Conservation (phyloP, 2,113 vertebrate species). For the Progne subis region DNA sequence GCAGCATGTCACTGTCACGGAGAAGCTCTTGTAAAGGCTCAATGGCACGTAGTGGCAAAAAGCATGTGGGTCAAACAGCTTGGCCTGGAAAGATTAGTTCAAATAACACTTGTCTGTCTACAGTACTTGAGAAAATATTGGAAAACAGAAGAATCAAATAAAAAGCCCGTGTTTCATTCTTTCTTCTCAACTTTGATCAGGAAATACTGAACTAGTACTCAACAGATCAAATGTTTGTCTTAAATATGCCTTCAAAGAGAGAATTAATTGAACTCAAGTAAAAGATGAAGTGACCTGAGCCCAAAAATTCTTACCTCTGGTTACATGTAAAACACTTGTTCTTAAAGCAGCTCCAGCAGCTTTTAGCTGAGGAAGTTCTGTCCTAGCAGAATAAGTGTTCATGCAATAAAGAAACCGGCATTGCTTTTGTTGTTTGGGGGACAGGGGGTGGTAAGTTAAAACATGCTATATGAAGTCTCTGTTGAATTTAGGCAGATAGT, state of each 20-base stretch:
- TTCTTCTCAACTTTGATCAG: neutral
- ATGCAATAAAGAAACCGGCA: neutral
- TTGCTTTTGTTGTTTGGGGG: neutral
- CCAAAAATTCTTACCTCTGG: neutral
- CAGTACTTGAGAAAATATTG: neutral
- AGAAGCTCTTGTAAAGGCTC: neutral
- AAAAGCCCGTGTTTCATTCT: neutral
- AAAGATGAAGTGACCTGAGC: neutral
- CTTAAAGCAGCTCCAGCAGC: neutral
- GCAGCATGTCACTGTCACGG: rapidly evolving
- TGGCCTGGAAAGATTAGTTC: neutral
- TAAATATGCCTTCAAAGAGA: neutral
- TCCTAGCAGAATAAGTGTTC: neutral
- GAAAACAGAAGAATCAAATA: neutral
- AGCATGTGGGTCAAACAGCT: neutral
- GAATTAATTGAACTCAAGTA: neutral
- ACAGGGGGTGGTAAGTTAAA: neutral
- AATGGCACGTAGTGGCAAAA: neutral
- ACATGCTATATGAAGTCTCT: neutral
- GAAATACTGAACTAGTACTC: neutral
- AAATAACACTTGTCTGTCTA: neutral
- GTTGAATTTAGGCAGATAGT: neutral
- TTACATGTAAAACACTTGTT: neutral
- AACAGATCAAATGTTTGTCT: neutral
- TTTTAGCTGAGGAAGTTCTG: neutral